phyloP scores from a whole-genome alignment of 2,113 vertebrate species.

The Petrocephalus zakoni region DNA sequence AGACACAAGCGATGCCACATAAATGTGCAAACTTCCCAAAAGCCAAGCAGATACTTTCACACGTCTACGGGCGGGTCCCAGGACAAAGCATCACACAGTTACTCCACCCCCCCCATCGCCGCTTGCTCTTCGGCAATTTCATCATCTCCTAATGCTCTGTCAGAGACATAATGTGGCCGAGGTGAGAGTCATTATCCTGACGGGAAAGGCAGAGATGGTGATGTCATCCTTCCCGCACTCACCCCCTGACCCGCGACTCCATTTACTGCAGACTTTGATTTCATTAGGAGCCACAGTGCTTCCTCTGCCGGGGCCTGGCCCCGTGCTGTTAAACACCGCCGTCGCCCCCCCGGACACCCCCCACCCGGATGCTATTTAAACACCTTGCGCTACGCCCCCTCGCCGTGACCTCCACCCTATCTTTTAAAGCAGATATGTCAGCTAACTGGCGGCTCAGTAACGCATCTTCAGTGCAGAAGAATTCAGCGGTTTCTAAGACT shows the following conservation, averaged over 20 bases:
- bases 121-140: constrained; percentile 57
- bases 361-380: background rate
- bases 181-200: constrained; percentile 55
- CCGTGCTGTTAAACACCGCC: background rate
- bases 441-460: background rate
- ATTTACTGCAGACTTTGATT: constrained; percentile 37
- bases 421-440: background rate
- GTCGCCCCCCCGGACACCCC: background rate
- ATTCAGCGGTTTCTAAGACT: background rate
- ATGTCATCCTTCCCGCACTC: constrained; percentile 66
- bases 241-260: constrained; percentile 39
- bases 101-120: constrained; percentile 28
- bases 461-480: background rate
- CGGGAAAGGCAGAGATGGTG: constrained; percentile 54
- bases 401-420: background rate
- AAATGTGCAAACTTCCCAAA: background rate
- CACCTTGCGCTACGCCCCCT: background rate
- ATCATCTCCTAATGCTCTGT: constrained; percentile 70
- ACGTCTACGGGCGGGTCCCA: constrained; percentile 27
- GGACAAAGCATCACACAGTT: constrained; percentile 37
- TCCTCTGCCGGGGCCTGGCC: background rate
- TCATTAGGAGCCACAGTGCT: constrained; percentile 12
- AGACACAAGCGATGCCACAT: background rate
- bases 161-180: constrained; percentile 61
- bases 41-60: background rate